Evolutionary conservation across 2,113 vertebrate genomes (phyloP).

Genomic region (Australoheros scitulus): DNA sequence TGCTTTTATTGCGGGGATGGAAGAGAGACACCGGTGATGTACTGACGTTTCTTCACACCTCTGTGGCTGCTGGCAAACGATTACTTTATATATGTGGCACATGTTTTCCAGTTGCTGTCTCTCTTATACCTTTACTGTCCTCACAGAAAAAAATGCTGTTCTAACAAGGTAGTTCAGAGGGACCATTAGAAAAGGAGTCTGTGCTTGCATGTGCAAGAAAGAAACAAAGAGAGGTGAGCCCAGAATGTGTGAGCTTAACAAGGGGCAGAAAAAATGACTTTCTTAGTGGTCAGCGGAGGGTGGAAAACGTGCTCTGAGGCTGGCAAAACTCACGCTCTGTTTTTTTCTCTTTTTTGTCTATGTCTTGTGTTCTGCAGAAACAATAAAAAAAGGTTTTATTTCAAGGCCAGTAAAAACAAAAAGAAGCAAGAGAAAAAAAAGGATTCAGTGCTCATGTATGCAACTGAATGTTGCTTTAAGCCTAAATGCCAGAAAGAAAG

Average conservation of each 20-base stretch:
- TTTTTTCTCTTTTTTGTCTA: neutral
- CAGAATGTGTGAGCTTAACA: conserved; percentile 7
- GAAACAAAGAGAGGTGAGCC: neutral
- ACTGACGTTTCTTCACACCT: conserved; percentile 13
- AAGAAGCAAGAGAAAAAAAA: accelerated
- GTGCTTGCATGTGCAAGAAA: neutral
- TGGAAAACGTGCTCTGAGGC: conserved; percentile 5
- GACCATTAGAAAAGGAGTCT: neutral
- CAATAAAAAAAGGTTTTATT: conserved; percentile 3
- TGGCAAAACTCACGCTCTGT: neutral
- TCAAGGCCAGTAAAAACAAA: neutral
- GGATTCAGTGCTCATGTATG: neutral
- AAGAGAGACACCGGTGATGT: neutral
- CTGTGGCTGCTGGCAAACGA: neutral
- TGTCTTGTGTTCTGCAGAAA: neutral
- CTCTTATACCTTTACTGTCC: neutral
- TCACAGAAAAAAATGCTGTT: neutral
- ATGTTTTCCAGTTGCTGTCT: neutral
- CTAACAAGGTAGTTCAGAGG: conserved; percentile 36
- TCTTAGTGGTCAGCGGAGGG: conserved; percentile 9
- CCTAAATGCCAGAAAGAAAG: neutral
- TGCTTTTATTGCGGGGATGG: conserved; percentile 4
- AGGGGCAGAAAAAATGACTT: conserved; percentile 21
- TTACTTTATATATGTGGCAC: conserved; percentile 26
- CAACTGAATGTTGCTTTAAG: neutral